phyloP scores from a whole-genome alignment of 2,113 vertebrate species.

The pig (Sus scrofa) region T2T-Sscrofa CM000817.6:161869501-161870000 shows the following conservation, averaged over 20 bases:
- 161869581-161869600: background rate
- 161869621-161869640: background rate
- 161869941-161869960: background rate
- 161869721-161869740: background rate
- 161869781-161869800: background rate
- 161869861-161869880: background rate
- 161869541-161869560: background rate
- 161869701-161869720: background rate
- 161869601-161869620: background rate
- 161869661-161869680: constrained; percentile 11
- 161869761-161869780: background rate
- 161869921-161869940: background rate
- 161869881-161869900: background rate
- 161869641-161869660: constrained; percentile 31
- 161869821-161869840: background rate
- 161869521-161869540: constrained; percentile 10
- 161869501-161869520: constrained; percentile 80
- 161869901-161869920: background rate
- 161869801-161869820: background rate
- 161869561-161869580: background rate
- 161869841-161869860: no score
- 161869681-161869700: background rate
- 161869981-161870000: background rate
- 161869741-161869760: background rate
- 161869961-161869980: background rate